Evolutionary conservation across 2,113 vertebrate genomes (phyloP).

Genomic region (Lathamus discolor): DNA sequence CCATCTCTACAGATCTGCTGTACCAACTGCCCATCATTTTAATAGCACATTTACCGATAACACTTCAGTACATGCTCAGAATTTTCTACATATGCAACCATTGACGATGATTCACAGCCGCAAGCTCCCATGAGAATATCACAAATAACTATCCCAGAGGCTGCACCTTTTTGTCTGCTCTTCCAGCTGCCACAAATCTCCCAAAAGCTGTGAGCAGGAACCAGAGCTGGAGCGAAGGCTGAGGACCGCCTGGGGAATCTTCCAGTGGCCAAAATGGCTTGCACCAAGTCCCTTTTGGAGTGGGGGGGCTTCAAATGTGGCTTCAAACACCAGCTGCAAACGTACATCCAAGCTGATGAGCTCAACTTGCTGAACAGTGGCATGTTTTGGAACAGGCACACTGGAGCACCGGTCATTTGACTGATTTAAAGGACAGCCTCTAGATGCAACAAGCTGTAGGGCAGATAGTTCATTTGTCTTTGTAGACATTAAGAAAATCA

Average conservation of each 20-base stretch:
- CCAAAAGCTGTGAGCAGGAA: not conserved
- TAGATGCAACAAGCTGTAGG: not conserved
- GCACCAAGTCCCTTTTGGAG: not conserved
- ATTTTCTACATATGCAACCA: not conserved
- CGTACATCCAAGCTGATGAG: not conserved
- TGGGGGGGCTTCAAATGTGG: not conserved
- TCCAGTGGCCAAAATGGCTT: not conserved
- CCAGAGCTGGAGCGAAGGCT: not conserved
- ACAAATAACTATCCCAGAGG: not conserved
- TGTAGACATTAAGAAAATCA: not conserved
- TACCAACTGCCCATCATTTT: not conserved
- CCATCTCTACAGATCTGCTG: not conserved
- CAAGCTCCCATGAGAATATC: not conserved
- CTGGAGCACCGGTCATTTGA: not conserved
- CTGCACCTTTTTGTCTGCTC: not conserved
- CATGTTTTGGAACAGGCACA: not conserved
- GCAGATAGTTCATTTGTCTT: not conserved
- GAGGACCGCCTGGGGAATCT: not conserved
- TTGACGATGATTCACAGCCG: not conserved
- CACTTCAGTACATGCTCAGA: not conserved
- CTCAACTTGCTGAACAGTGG: not conserved
- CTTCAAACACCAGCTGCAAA: not conserved
- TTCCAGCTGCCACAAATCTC: not conserved
- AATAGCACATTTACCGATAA: not conserved
- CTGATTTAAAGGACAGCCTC: not conserved